A percentile compares a stretch with the other conserved stretches of the same genome.
These are phyloP conservation scores for Drosophila seclusa DNA, from an alignment of 2,888 invertebrate species.

Conservation along the genomic window DNA sequence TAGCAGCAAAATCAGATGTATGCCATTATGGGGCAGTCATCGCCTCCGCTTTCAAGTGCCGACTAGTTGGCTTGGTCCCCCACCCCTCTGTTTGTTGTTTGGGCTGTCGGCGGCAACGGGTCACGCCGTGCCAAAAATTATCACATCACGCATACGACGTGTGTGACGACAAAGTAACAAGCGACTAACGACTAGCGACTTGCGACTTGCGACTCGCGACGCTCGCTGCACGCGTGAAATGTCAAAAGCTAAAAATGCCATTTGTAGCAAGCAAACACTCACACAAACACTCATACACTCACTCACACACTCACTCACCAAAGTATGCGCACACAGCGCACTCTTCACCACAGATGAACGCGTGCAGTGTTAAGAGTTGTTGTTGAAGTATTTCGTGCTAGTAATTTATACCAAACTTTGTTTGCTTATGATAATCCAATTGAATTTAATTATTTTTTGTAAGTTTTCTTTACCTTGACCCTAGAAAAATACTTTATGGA, in stretches of 20 bases:
- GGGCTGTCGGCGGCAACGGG: constrained; percentile 23
- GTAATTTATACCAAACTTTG: background rate
- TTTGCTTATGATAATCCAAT: background rate
- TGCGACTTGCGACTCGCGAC: constrained; percentile 11
- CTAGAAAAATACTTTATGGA: background rate
- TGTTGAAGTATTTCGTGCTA: background rate
- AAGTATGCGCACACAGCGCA: background rate
- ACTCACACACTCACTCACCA: background rate
- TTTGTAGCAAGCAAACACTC: constrained; percentile 47
- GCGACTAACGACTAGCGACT: constrained; percentile 16
- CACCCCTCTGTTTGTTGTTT: background rate
- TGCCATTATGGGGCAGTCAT: constrained; percentile 62
- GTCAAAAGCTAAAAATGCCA: constrained; percentile 80
- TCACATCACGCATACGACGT: constrained; percentile 80
- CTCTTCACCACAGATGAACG: constrained; percentile 4
- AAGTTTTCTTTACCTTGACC: background rate
- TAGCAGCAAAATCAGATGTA: constrained; percentile 62
- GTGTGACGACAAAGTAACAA: constrained; percentile 44
- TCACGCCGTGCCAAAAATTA: constrained; percentile 73
- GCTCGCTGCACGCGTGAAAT: constrained; percentile 74
- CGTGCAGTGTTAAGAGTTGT: constrained; percentile 21
- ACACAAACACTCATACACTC: constrained; percentile 1
- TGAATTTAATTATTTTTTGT: background rate
- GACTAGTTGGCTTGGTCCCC: constrained; percentile 16
- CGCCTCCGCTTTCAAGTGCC: constrained; percentile 66